A percentile compares a stretch with the other conserved stretches of the same genome.
These are phyloP conservation scores for Coleophora flavipennella DNA, from an alignment of 2,888 invertebrate genomes.

Conservation along the genomic window DNA sequence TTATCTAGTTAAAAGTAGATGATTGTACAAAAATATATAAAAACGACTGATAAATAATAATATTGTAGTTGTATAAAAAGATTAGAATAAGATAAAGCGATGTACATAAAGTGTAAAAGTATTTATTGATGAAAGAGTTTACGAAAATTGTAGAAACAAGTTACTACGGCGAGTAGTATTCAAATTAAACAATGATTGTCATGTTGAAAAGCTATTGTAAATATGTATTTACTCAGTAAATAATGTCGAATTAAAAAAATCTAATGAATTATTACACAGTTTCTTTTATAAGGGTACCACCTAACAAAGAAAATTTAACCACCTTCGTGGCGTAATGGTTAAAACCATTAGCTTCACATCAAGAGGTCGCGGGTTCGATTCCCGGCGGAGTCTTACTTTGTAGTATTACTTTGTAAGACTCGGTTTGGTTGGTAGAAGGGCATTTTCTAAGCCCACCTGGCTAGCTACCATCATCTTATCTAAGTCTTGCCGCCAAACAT, in stretches of 20 bases:
- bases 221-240: constrained; percentile 37
- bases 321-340: too few relatives aligned
- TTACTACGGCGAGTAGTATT: not conserved
- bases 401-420: too few relatives aligned
- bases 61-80: not conserved
- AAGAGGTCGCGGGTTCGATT: too few relatives aligned
- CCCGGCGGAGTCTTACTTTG: too few relatives aligned
- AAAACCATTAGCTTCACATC: too few relatives aligned
- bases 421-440: too few relatives aligned
- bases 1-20: constrained; percentile 21
- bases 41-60: not conserved
- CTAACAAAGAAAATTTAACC: too few relatives aligned
- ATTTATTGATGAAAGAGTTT: constrained; percentile 3
- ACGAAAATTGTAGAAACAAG: too few relatives aligned
- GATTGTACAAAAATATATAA: not conserved
- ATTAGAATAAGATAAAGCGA: constrained; percentile 8
- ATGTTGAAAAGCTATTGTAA: constrained; percentile 34
- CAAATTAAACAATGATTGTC: constrained; percentile 14
- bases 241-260: constrained; percentile 7
- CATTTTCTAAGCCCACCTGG: too few relatives aligned
- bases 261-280: constrained; percentile 29
- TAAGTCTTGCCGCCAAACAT: too few relatives aligned
- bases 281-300: constrained; percentile 11
- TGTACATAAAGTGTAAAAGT: too few relatives aligned
- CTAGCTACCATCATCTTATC: too few relatives aligned